Conservation (phyloP, 2,888 invertebrate species). For the Sialis lutaria region DNA sequence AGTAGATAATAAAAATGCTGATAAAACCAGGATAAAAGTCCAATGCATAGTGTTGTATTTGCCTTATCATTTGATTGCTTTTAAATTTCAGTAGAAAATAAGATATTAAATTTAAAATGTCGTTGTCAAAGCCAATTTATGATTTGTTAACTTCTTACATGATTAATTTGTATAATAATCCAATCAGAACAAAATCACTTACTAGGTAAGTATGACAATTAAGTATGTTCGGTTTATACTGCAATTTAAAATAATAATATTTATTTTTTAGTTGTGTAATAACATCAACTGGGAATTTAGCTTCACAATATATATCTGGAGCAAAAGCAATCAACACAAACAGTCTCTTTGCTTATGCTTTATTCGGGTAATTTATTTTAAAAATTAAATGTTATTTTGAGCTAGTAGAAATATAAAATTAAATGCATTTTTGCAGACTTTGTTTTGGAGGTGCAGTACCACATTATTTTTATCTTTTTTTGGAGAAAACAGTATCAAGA, state of each 20-base stretch:
- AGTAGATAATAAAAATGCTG: background rate
- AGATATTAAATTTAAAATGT: constrained; percentile 29
- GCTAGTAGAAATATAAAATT: background rate
- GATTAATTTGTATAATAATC: constrained; percentile 55
- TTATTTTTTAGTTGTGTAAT: constrained; percentile 43
- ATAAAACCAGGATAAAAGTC: no score
- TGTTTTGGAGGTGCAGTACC: constrained; percentile 67
- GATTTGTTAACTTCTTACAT: constrained; percentile 52
- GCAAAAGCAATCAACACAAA: constrained; percentile 41
- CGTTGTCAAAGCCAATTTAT: constrained; percentile 54
- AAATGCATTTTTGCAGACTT: constrained; percentile 30
- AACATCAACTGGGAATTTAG: constrained; percentile 52
- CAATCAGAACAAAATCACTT: constrained; percentile 60
- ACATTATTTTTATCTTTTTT: constrained; percentile 53
- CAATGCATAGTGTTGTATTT: no score
- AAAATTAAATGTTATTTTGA: constrained; percentile 5
- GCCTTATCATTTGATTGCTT: no score
- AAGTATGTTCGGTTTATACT: background rate
- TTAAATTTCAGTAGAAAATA: background rate
- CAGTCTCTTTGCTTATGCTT: constrained; percentile 51
- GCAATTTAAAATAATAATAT: constrained; percentile 1
- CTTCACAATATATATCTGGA: constrained; percentile 55
- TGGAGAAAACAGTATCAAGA: constrained; percentile 42
- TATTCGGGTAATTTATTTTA: constrained; percentile 45
- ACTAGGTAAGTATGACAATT: constrained; percentile 42